These are phyloP conservation scores for Camptogramma bilineatum DNA, from an alignment of 2,888 invertebrate species.

Conservation along the genomic window DNA sequence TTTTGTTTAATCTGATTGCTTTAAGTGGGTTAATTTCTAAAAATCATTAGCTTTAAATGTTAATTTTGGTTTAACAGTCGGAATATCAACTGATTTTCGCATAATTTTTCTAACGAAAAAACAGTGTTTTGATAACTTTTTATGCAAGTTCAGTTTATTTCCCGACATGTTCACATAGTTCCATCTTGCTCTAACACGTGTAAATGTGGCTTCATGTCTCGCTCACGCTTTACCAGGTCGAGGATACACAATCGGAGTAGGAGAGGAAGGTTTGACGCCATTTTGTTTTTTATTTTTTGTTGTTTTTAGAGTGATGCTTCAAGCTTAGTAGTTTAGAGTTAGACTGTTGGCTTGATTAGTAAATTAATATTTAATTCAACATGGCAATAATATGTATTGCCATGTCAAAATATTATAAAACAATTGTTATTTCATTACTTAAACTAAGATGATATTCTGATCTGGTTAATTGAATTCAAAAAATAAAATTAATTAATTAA, in stretches of 20 bases:
- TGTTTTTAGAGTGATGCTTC: constrained; percentile 53
- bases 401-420: not conserved
- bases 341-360: constrained; percentile 4
- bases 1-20: not conserved
- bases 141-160: not conserved
- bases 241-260: constrained; percentile 81
- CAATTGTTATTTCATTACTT: too few species aligned
- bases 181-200: constrained; percentile 81
- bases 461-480: too few species aligned
- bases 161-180: constrained; percentile 31
- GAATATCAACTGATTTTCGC: constrained; percentile 6
- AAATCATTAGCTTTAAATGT: constrained; percentile 43
- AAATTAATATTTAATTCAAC: not conserved
- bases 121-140: not conserved
- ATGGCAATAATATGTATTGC: constrained; percentile 21
- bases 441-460: too few species aligned
- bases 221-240: constrained; percentile 76
- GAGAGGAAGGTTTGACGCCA: constrained; percentile 81
- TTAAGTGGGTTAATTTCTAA: constrained; percentile 27
- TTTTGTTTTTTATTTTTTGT: constrained; percentile 50
- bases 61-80: constrained; percentile 30
- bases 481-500: too few species aligned
- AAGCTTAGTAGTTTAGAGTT: constrained; percentile 43
- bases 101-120: not conserved
- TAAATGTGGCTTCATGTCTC: constrained; percentile 84